Evolutionary conservation across 2,888 invertebrate genomes (phyloP).

Genomic region (Anorthoa munda): DNA sequence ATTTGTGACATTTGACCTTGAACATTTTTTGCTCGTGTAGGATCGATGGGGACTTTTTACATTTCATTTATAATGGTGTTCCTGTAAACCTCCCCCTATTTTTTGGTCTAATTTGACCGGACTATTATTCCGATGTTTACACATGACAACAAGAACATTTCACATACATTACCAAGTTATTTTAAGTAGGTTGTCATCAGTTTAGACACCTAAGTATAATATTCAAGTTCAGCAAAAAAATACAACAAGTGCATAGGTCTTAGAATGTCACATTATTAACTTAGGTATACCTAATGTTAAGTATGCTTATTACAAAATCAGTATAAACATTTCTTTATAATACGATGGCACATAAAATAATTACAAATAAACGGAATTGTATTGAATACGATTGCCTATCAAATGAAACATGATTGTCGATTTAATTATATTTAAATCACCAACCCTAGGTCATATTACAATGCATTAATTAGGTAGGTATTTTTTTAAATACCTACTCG

Average conservation of each 20-base stretch:
- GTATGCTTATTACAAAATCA: background rate
- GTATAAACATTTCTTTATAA: background rate
- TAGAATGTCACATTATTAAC: background rate
- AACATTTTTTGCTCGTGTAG: too few relatives aligned
- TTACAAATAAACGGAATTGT: conserved; percentile 4
- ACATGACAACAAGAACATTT: conserved; percentile 3
- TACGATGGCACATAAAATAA: conserved; percentile 29
- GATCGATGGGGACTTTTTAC: too few relatives aligned
- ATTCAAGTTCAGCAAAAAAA: background rate
- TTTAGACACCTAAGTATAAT: background rate
- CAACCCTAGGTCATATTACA: background rate
- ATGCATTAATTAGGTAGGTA: background rate
- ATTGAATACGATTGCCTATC: background rate
- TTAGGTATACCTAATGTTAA: background rate
- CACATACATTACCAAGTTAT: conserved; percentile 6
- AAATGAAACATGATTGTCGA: conserved; percentile 5
- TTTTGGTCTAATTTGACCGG: too few relatives aligned
- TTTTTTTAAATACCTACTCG: background rate
- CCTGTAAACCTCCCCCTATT: too few relatives aligned
- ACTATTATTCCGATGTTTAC: too few relatives aligned
- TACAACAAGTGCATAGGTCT: background rate
- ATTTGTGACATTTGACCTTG: too few relatives aligned
- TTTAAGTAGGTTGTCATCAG: conserved; percentile 2
- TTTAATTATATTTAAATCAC: conserved; percentile 5
- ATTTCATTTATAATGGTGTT: too few relatives aligned